Evolutionary conservation across 2,797 vertebrate genomes (phyloP).

Genomic region (Sciurus vulgaris): DNA sequence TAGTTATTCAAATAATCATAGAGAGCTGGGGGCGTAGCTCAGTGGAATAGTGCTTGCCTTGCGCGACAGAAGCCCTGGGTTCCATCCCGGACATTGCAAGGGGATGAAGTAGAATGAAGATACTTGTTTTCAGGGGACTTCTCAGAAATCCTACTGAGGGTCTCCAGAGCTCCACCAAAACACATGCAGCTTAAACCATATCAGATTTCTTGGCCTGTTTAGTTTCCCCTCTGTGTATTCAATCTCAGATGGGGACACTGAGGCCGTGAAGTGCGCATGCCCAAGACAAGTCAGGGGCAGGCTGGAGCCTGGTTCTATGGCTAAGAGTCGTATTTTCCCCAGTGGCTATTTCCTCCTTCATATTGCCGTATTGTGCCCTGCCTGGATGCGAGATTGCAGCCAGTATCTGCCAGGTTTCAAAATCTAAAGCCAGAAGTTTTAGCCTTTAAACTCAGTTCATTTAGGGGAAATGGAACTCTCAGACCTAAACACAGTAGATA

Average conservation of each 20-base stretch:
- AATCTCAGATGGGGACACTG: background rate
- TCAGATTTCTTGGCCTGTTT: background rate
- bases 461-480: background rate
- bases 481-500: background rate
- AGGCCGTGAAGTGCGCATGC: background rate
- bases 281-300: background rate
- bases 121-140: background rate
- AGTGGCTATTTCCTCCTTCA: background rate
- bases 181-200: too few species aligned
- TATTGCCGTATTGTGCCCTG: background rate
- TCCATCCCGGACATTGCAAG: background rate
- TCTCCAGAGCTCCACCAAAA: background rate
- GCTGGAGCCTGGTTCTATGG: background rate
- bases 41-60: too few species aligned
- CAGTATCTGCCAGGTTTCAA: conserved; percentile 22
- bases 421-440: conserved; percentile 37
- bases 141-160: background rate
- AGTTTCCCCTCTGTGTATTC: background rate
- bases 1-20: background rate
- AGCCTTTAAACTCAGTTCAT: background rate
- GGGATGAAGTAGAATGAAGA: background rate
- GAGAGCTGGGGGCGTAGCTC: background rate
- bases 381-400: background rate
- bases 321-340: background rate
- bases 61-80: background rate